These are phyloP conservation scores for Drosophila ficusphila DNA, from an alignment of 1,140 invertebrate genomes.

Conservation along the genomic window DNA sequence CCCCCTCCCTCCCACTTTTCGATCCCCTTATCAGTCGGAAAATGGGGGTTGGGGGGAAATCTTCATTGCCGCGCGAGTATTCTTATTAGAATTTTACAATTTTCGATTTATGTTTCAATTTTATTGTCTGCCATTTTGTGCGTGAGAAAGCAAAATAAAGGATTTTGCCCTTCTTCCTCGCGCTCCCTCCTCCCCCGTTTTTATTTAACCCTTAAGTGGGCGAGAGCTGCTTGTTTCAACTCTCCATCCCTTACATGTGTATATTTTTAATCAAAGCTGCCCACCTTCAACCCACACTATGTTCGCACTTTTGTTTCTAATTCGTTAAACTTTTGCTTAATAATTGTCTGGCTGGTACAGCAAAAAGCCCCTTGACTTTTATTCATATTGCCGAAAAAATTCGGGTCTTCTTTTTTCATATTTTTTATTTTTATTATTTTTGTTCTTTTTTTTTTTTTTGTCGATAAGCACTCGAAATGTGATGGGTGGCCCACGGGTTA, in stretches of 20 bases:
- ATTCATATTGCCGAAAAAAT: constrained; percentile 65
- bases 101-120: constrained; percentile 82
- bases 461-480: constrained; percentile 61
- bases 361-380: constrained; percentile 58
- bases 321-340: constrained; percentile 82
- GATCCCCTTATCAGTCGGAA: neutral
- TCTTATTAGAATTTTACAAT: constrained; percentile 77
- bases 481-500: constrained; percentile 36
- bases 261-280: constrained; percentile 56
- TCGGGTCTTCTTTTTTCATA: too few species aligned
- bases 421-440: constrained; percentile 28
- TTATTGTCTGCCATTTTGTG: constrained; percentile 67
- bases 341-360: constrained; percentile 67
- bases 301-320: constrained; percentile 65
- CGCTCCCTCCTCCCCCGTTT: neutral
- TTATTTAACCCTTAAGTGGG: constrained; percentile 15
- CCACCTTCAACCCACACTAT: constrained; percentile 6
- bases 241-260: neutral
- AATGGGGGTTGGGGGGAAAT: constrained; percentile 2
- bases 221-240: neutral
- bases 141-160: neutral
- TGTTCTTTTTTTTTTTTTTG: constrained; percentile 46
- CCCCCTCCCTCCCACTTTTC: too few species aligned
- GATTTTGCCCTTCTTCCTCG: neutral
- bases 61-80: constrained; percentile 33